These are phyloP conservation scores for Doris montereyensis DNA, from an alignment of 2,888 invertebrate species.

Conservation along the genomic window DNA sequence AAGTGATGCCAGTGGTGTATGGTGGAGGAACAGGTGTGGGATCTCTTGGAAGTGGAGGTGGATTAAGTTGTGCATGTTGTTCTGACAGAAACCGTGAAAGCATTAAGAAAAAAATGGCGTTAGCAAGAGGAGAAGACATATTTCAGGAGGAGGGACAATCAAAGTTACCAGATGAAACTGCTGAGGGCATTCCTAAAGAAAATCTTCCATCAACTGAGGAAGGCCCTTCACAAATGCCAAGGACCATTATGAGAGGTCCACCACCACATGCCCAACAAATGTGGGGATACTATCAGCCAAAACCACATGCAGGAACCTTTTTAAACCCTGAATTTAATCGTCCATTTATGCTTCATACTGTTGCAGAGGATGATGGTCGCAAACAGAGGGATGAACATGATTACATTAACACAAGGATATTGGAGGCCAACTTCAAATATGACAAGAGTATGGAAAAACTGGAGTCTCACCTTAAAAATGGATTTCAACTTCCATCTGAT, in stretches of 20 bases:
- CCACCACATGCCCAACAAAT: conserved; percentile 18
- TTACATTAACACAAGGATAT: conserved; percentile 38
- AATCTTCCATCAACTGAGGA: neutral
- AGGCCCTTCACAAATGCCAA: neutral
- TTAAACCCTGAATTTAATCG: conserved; percentile 58
- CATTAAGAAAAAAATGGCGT: conserved; percentile 42
- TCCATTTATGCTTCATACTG: conserved; percentile 46
- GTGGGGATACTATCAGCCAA: conserved; percentile 58
- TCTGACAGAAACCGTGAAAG: conserved; percentile 57
- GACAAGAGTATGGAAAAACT: conserved; percentile 56
- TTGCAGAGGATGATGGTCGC: conserved; percentile 38
- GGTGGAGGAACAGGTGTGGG: conserved; percentile 46
- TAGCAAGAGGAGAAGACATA: conserved; percentile 15
- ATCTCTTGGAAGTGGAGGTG: conserved; percentile 37
- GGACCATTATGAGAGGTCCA: neutral
- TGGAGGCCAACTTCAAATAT: conserved; percentile 53
- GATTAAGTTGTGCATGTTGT: conserved; percentile 55
- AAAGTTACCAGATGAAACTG: neutral
- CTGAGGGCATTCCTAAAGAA: neutral
- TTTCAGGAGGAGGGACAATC: neutral
- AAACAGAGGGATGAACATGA: neutral
- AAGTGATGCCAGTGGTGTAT: conserved; percentile 50
- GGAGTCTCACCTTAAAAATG: conserved; percentile 32
- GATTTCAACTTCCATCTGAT: too few relatives aligned
- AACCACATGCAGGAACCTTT: conserved; percentile 54